Evolutionary conservation across 2,888 invertebrate genomes (phyloP).

Genomic region (Torymus texanus): DNA sequence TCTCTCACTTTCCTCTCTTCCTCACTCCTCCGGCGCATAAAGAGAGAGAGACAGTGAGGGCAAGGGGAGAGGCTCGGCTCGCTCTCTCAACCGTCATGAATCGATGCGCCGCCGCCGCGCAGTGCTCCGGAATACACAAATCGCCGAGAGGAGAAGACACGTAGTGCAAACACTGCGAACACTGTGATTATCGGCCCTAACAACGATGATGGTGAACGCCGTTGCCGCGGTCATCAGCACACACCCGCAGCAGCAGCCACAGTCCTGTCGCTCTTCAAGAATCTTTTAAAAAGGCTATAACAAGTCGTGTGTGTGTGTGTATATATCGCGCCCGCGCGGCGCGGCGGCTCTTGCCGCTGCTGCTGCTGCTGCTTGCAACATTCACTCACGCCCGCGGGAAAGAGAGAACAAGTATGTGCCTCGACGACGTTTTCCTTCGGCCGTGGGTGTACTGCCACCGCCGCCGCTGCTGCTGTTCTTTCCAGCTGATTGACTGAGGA

Average conservation of each 20-base stretch:
- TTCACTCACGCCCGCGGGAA: conserved; percentile 1
- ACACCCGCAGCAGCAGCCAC: too few species aligned
- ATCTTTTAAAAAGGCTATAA: conserved; percentile 14
- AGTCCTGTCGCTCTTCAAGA: too few species aligned
- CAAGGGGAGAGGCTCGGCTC: too few species aligned
- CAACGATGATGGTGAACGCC: neutral
- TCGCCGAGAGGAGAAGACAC: too few species aligned
- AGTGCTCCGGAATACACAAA: neutral
- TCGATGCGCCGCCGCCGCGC: conserved; percentile 47
- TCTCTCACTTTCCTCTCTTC: neutral
- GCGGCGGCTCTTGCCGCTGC: too few species aligned
- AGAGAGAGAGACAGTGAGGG: neutral
- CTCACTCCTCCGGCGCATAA: neutral
- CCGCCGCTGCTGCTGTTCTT: conserved; percentile 21
- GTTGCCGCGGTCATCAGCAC: too few species aligned
- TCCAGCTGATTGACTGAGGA: conserved; percentile 49
- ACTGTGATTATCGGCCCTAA: too few species aligned
- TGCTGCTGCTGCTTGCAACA: neutral
- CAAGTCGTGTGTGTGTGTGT: too few species aligned
- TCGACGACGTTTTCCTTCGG: neutral
- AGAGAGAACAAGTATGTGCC: conserved; percentile 3
- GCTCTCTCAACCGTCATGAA: conserved; percentile 40
- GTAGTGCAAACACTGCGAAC: too few species aligned
- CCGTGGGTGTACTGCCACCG: conserved; percentile 4
- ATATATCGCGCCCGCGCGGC: too few species aligned